Evolutionary conservation across 2,113 vertebrate species (phyloP).

Genomic region (Collichthys lucidus): DNA sequence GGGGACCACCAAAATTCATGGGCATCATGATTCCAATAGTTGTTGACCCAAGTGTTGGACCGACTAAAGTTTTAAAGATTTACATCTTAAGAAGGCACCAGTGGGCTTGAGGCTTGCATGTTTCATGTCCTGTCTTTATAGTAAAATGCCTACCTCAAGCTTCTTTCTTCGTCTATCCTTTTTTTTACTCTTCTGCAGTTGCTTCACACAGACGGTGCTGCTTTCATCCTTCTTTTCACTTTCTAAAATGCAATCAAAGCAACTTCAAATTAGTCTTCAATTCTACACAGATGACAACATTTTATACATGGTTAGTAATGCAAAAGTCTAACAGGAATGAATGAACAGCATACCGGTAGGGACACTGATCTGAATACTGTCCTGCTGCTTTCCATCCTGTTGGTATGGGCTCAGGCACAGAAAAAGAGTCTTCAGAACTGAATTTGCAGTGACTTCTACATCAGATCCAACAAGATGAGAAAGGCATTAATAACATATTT

Average conservation of each 20-base stretch:
- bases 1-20: background rate
- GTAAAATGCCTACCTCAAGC: background rate
- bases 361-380: background rate
- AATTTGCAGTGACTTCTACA: conserved; percentile 43
- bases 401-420: conserved; percentile 85
- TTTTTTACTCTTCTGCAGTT: conserved; percentile 35
- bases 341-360: conserved; percentile 11
- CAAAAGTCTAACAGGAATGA: background rate
- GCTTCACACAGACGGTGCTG: background rate
- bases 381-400: conserved; percentile 79
- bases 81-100: background rate
- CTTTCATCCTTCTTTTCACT: background rate
- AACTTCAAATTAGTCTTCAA: background rate
- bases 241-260: conserved; percentile 21
- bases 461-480: conserved; percentile 49
- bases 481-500: background rate
- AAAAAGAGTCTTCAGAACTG: conserved; percentile 90
- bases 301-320: background rate
- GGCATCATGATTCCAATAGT: too few species aligned
- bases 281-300: background rate
- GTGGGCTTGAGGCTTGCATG: background rate
- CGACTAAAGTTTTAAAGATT: background rate
- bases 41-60: too few species aligned
- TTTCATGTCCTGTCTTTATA: background rate
- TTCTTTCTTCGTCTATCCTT: conserved; percentile 82